Evolutionary conservation across 2,888 invertebrate species (phyloP).

Genomic region (Lasioglossum leucozonium): DNA sequence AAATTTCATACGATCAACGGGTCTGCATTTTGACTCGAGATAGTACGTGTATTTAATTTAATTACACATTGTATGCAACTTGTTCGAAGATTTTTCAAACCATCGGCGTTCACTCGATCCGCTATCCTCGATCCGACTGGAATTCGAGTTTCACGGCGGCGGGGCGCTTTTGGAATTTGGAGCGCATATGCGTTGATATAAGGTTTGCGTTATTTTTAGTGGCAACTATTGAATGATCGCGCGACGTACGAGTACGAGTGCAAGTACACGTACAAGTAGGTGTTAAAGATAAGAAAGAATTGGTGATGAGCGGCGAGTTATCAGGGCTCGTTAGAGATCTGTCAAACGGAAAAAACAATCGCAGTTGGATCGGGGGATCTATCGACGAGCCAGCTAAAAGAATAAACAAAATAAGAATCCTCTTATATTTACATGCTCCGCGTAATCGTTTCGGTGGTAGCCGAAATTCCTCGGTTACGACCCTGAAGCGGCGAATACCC

Average conservation of each 20-base stretch:
- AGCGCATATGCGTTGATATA: constrained; percentile 60
- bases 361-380: background rate
- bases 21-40: background rate
- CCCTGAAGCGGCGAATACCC: constrained; percentile 45
- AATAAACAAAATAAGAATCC: constrained; percentile 39
- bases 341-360: background rate
- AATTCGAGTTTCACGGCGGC: background rate
- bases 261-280: background rate
- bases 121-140: background rate
- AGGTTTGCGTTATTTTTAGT: constrained; percentile 69
- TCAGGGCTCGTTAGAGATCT: background rate
- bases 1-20: constrained; percentile 1
- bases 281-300: background rate
- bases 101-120: background rate
- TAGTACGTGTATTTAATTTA: background rate
- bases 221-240: constrained; percentile 60
- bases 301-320: too few relatives aligned
- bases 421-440: background rate
- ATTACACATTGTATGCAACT: background rate
- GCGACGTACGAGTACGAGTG: constrained; percentile 34
- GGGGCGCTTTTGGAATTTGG: constrained; percentile 58
- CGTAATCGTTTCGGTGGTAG: constrained; percentile 54
- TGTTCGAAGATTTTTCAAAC: background rate
- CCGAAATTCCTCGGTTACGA: constrained; percentile 22
- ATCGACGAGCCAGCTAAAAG: constrained; percentile 1